Base-by-base conservation (phyloP, 1,140 invertebrate species). In the Diploscapter pachys region DNA sequence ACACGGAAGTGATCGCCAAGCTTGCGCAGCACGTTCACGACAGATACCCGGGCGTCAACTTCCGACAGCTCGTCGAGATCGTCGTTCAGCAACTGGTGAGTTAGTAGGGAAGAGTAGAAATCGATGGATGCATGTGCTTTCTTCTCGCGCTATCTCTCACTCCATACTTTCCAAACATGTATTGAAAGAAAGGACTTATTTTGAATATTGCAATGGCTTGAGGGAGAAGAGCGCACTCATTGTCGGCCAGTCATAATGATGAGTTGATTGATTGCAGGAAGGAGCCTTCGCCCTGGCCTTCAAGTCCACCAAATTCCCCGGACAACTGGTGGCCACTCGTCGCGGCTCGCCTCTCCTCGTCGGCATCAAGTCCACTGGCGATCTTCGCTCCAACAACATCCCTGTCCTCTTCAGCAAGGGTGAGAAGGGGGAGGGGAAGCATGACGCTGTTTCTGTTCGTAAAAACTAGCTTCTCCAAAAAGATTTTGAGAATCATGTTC, bases 1-100 rank as follows among this genome's bases (percentile, higher is more conserved):
- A 99, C 84, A 99, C 97, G 49, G 97, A 99, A 89, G 91, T 96
- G 8, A 99, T 99, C 86, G 95, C 94, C 11, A 99, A 99, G 85
- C 88, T 99, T 71, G 90, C 98, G 53, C 93, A 96, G 86, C 95
- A 98, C 88, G 89, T 99, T 53, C 94, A 94, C 88, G 89, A 90
- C 61, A 90, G 92, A 77, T 93, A 97, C 88, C 93, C 94, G 3
- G 90, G 90, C 77, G 91, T 93, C 82, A 92, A 91, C 50, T 99
- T 99, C 88, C 90, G 95, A 70, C 93, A 99, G 86, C 88, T 99
- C 3, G 93, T 98, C 57, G 97, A 99, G 86, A 93, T 95, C 88
- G 93, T 93, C 79, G 93, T 98, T 72, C 96, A 99, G 88, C 97
- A 99, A 88, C 88, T 99, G 88, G 93, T 93, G 89, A 70, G 4